phyloP scores from a whole-genome alignment of 2,888 invertebrate species.

The Stramonita haemastoma region DNA sequence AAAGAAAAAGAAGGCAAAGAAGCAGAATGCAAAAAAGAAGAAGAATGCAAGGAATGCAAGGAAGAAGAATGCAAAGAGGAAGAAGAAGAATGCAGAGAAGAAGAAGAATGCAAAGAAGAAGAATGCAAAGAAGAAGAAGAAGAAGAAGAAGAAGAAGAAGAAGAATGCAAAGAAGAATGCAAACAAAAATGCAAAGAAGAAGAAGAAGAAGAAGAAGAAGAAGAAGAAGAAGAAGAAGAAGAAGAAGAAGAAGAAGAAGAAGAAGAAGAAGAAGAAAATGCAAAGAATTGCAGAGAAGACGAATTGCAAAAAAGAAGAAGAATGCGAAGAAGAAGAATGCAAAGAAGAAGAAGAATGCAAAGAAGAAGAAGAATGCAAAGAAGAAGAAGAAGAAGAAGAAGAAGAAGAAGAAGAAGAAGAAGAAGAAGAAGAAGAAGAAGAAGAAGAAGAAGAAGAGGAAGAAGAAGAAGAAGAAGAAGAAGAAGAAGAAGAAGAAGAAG shows the following conservation, averaged over 20 bases:
- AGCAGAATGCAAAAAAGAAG: no score
- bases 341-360: not conserved
- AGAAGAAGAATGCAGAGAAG: not conserved
- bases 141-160: not conserved
- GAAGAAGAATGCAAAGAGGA: not conserved
- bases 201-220: not conserved
- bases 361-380: no score
- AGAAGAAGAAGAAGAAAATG: no score
- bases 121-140: not conserved
- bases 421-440: not conserved
- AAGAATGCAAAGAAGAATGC: not conserved
- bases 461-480: not conserved
- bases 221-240: slow-evolving; percentile 7
- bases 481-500: not conserved
- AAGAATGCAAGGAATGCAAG: no score
- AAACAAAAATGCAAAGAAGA: not conserved
- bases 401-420: not conserved
- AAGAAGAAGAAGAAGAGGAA: not conserved
- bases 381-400: not conserved
- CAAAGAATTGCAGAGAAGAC: no score
- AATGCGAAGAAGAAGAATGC: not conserved
- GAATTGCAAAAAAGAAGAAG: not conserved
- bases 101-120: not conserved
- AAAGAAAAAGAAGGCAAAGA: not conserved
- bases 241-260: not conserved